phyloP scores from a whole-genome alignment of 1,140 invertebrate genomes.

The Aphelenchoides besseyi region DNA sequence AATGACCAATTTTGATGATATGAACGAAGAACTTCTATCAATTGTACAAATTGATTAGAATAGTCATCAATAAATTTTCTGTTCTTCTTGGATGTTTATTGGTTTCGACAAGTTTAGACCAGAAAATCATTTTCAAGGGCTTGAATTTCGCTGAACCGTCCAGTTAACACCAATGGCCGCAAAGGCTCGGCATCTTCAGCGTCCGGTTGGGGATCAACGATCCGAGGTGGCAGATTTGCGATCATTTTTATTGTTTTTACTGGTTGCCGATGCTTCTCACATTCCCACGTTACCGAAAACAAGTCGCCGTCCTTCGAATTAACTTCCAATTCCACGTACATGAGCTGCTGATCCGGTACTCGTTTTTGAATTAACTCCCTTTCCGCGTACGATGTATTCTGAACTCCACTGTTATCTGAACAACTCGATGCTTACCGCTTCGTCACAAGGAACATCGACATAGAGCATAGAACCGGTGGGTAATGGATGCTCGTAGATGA shows the following conservation, averaged over 20 bases:
- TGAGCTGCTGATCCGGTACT: neutral
- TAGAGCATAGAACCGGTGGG: neutral
- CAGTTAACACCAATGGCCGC: neutral
- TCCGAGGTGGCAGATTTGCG: neutral
- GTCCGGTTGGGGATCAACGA: neutral
- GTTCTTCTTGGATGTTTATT: too few relatives aligned
- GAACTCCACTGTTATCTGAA: neutral
- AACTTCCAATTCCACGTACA: neutral
- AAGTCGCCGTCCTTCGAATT: neutral
- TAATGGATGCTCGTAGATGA: neutral
- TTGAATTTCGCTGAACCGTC: neutral
- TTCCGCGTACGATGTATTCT: neutral
- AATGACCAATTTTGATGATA: too few relatives aligned
- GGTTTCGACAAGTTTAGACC: neutral
- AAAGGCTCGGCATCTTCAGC: neutral
- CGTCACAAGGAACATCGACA: neutral
- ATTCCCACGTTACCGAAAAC: neutral
- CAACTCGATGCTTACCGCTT: neutral
- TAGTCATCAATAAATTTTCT: too few relatives aligned
- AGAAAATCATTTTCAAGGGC: neutral
- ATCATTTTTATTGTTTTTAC: neutral
- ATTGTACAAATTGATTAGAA: too few relatives aligned
- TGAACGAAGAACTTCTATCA: too few relatives aligned
- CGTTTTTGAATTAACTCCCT: neutral
- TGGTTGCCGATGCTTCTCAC: neutral